These are phyloP conservation scores for Vidua macroura DNA, from an alignment of 2,113 vertebrate genomes.

Conservation along the genomic window DNA sequence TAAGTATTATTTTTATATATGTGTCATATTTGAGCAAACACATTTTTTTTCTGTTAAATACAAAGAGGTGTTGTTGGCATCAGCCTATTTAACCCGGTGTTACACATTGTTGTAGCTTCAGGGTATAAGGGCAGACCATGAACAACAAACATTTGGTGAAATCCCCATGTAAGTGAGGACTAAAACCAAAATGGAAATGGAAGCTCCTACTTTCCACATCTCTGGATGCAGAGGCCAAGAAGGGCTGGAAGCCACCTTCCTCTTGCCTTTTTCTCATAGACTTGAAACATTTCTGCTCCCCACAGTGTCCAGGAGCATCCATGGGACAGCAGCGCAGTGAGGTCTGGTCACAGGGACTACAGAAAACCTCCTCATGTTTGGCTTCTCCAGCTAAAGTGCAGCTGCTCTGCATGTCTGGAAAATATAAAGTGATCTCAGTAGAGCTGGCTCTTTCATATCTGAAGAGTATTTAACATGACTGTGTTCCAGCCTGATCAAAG, in stretches of 20 bases:
- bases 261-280: neutral
- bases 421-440: neutral
- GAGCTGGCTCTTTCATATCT: neutral
- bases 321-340: neutral
- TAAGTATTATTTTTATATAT: neutral
- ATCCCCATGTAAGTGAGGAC: neutral
- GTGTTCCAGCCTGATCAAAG: neutral
- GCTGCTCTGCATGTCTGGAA: neutral
- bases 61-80: neutral
- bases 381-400: neutral
- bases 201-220: neutral
- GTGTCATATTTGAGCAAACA: neutral
- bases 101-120: neutral
- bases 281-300: neutral
- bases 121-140: neutral
- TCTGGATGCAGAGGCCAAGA: neutral
- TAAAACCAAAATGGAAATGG: neutral
- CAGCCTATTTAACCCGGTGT: neutral
- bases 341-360: neutral
- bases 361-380: neutral
- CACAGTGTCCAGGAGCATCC: neutral
- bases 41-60: neutral
- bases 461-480: neutral
- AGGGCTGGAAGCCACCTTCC: neutral
- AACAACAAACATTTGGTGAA: neutral